Evolutionary conservation across 2,113 vertebrate genomes (phyloP).

Genomic region (Plecotus auritus): DNA sequence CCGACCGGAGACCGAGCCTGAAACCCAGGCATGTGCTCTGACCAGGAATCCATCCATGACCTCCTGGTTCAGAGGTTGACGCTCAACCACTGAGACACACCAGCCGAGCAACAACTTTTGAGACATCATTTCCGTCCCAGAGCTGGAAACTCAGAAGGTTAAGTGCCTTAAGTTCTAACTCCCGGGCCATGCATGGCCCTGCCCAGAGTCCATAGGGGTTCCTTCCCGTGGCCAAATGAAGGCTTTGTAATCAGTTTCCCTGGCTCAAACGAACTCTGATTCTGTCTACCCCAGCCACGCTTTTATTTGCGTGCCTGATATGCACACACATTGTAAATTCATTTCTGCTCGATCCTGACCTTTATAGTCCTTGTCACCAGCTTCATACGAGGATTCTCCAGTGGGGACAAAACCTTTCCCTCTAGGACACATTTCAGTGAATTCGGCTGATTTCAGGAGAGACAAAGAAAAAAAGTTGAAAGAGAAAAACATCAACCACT

Average conservation of each 20-base stretch:
- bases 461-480: constrained; percentile 4
- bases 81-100: too few relatives aligned
- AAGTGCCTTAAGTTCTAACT: not conserved
- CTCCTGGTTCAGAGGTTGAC: too few relatives aligned
- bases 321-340: constrained; percentile 29
- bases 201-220: not conserved
- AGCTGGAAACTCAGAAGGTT: not conserved
- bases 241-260: not conserved
- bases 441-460: constrained; percentile 86
- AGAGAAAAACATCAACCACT: not conserved
- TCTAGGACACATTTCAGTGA: constrained; percentile 92
- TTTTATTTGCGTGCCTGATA: constrained; percentile 21
- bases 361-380: constrained; percentile 84
- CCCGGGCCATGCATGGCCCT: not conserved
- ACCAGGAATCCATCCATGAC: too few relatives aligned
- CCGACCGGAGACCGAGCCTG: too few relatives aligned
- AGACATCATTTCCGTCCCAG: not conserved
- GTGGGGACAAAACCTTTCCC: constrained; percentile 91
- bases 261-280: not conserved
- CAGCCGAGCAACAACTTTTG: not conserved
- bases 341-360: constrained; percentile 75
- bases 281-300: not conserved
- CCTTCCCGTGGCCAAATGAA: not conserved
- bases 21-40: too few relatives aligned
- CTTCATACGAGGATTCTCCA: constrained; percentile 82